Conservation (phyloP, 2,888 invertebrate species). For the Trachelus iudaicus region DNA sequence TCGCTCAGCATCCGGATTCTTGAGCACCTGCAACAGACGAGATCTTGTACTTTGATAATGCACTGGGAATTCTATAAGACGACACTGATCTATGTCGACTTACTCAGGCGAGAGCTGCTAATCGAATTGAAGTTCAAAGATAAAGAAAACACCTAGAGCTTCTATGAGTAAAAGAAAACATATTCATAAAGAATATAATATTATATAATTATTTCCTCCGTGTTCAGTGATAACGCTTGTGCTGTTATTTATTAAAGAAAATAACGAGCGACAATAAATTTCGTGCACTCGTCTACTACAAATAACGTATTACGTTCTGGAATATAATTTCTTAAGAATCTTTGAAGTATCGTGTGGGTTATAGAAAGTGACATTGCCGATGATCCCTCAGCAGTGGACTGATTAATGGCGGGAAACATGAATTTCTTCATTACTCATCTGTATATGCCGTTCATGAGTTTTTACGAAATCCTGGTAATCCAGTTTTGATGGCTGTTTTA, state of each 20-base stretch:
- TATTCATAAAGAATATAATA: not conserved
- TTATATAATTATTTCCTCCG: not conserved
- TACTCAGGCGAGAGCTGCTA: not conserved
- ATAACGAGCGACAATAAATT: conserved; percentile 1
- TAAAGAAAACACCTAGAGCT: not conserved
- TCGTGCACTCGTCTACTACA: not conserved
- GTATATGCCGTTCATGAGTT: conserved; percentile 34
- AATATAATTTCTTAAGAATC: not conserved
- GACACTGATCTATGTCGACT: not conserved
- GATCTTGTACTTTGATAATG: not conserved
- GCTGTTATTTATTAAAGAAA: not conserved
- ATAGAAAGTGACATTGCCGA: not conserved
- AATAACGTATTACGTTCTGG: not conserved
- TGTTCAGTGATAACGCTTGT: not conserved
- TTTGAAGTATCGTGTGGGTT: not conserved
- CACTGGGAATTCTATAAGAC: not conserved
- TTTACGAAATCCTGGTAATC: conserved; percentile 31
- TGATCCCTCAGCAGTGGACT: not conserved
- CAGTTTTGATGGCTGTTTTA: conserved; percentile 26
- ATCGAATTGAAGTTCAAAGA: not conserved
- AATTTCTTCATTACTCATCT: conserved; percentile 35
- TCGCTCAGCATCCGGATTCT: conserved; percentile 59
- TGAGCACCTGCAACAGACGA: conserved; percentile 51
- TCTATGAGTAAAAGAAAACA: not conserved
- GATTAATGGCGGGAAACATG: conserved; percentile 19